A percentile compares a stretch with the other conserved stretches of the same genome.
Evolutionary conservation across 2,113 vertebrate genomes (phyloP).

Genomic region (Diadophis punctatus): DNA sequence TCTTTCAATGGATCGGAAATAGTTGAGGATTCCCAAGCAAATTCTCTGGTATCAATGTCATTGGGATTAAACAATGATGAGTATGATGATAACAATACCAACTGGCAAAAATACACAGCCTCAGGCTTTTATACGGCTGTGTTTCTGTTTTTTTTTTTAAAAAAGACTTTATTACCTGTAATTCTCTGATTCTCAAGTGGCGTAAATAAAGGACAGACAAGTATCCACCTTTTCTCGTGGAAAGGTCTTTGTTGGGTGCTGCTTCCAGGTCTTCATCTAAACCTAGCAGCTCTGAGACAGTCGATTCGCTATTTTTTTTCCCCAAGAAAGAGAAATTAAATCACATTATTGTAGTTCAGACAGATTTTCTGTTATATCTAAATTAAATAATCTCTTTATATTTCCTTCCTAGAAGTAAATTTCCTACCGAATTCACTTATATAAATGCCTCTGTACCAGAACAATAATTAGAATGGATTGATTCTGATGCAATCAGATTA

Average conservation of each 20-base stretch:
- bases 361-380: constrained; percentile 26
- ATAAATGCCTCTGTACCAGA: constrained; percentile 11
- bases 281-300: constrained; percentile 57
- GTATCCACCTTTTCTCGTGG: constrained; percentile 59
- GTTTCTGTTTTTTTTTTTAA: neutral
- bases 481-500: neutral
- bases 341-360: constrained; percentile 5
- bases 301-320: constrained; percentile 40
- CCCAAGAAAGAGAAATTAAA: constrained; percentile 29
- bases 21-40: constrained; percentile 73
- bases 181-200: constrained; percentile 67
- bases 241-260: constrained; percentile 18
- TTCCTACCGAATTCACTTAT: neutral
- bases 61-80: neutral
- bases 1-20: constrained; percentile 72
- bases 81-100: neutral
- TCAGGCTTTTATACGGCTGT: neutral
- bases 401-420: constrained; percentile 11
- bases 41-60: constrained; percentile 47
- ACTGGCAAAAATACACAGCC: neutral
- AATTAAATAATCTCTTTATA: constrained; percentile 5
- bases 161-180: constrained; percentile 64
- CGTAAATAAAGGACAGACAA: constrained; percentile 68
- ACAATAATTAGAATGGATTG: neutral
- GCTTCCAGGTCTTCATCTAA: constrained; percentile 54